These are phyloP conservation scores for Megalops atlanticus DNA, from an alignment of 2,113 vertebrate species.

Conservation along the genomic window DNA sequence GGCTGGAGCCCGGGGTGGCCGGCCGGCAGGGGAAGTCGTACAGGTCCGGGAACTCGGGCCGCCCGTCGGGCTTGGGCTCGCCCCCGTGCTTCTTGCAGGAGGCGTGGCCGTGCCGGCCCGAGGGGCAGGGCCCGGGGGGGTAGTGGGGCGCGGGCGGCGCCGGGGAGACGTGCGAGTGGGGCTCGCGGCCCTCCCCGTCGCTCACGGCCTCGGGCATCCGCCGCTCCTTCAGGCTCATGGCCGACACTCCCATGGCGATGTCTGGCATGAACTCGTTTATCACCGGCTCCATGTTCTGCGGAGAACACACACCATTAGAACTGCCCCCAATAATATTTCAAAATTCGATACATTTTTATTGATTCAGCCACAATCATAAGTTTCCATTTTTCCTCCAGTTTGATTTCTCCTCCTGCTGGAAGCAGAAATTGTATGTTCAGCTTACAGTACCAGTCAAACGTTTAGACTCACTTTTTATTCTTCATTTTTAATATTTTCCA, in stretches of 20 bases:
- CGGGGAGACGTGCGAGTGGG: constrained; percentile 72
- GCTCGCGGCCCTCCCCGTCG: constrained; percentile 79
- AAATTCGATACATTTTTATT: background rate
- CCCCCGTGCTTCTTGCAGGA: constrained; percentile 87
- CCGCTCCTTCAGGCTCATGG: constrained; percentile 90
- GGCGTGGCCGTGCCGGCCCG: constrained; percentile 75
- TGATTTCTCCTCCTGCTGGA: too few species aligned
- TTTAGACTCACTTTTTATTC: too few species aligned
- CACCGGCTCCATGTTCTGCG: constrained; percentile 84
- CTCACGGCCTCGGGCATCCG: constrained; percentile 83
- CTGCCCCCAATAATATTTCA: background rate
- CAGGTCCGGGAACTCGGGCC: constrained; percentile 80
- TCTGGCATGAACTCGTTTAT: constrained; percentile 97
- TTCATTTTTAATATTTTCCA: too few species aligned
- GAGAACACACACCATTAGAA: constrained; percentile 15
- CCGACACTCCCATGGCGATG: constrained; percentile 93
- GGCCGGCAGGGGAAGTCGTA: constrained; percentile 83
- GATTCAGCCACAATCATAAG: background rate
- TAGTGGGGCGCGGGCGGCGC: constrained; percentile 70
- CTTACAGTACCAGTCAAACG: too few species aligned
- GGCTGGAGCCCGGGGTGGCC: constrained; percentile 69
- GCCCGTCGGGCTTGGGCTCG: constrained; percentile 81
- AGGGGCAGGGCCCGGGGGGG: constrained; percentile 49
- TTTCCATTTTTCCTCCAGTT: background rate
- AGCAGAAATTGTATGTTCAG: too few species aligned